Evolutionary conservation across 2,113 vertebrate species (phyloP).

Genomic region (Otis tarda): DNA sequence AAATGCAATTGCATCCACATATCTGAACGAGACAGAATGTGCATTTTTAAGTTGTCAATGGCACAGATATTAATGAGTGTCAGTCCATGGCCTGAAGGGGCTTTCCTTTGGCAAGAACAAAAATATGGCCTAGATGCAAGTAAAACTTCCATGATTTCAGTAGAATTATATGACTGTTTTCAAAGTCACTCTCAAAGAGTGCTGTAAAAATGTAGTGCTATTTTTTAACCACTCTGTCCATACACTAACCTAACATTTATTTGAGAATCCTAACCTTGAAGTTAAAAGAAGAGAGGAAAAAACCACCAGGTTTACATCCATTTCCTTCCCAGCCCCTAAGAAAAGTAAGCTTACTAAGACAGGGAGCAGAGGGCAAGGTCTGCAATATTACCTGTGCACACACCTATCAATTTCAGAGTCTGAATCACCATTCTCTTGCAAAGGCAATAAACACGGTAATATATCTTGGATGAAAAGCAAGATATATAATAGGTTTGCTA

Average conservation of each 20-base stretch:
- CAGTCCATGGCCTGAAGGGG: not conserved
- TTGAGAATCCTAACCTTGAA: slow-evolving; percentile 26
- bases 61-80: not conserved
- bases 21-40: not conserved
- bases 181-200: not conserved
- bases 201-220: not conserved
- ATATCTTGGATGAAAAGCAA: slow-evolving; percentile 38
- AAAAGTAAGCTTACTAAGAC: not conserved
- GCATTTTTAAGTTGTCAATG: not conserved
- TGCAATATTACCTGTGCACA: slow-evolving; percentile 5
- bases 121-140: not conserved
- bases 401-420: slow-evolving; percentile 33
- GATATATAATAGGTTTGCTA: slow-evolving; percentile 28
- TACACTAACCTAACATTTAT: not conserved
- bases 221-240: slow-evolving; percentile 3
- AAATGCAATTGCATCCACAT: not conserved
- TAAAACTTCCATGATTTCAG: not conserved
- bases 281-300: not conserved
- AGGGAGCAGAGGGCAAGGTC: slow-evolving; percentile 10
- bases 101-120: not conserved
- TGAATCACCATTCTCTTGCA: slow-evolving; percentile 46
- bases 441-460: slow-evolving; percentile 49
- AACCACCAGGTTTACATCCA: not conserved
- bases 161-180: slow-evolving; percentile 2
- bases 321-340: not conserved